Conservation (phyloP, 2,888 invertebrate genomes). For the Orthosia gracilis region DNA sequence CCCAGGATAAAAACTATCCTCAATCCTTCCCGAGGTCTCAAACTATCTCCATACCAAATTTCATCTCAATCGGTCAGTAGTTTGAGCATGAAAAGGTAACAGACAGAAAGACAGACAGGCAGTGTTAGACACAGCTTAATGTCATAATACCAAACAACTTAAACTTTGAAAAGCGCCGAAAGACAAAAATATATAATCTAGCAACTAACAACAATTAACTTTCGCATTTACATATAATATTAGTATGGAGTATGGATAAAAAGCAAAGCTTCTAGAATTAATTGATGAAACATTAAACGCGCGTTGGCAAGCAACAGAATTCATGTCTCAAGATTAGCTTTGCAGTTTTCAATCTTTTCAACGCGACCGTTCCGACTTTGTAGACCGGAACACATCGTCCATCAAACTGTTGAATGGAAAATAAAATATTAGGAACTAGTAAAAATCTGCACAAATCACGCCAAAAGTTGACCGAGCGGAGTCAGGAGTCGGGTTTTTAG, state of each 20-base stretch:
- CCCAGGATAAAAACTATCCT: too few species aligned
- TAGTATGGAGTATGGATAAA: too few species aligned
- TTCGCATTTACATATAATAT: too few species aligned
- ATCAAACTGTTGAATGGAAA: slow-evolving; percentile 52
- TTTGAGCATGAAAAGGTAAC: too few species aligned
- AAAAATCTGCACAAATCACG: slow-evolving; percentile 18
- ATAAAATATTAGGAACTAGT: slow-evolving; percentile 40
- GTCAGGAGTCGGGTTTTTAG: slow-evolving; percentile 15
- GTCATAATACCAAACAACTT: slow-evolving; percentile 32
- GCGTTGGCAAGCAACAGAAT: neutral
- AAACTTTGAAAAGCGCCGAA: slow-evolving; percentile 51
- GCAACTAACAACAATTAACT: too few species aligned
- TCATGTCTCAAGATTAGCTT: slow-evolving; percentile 3
- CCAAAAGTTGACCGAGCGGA: slow-evolving; percentile 20
- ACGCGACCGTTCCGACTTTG: neutral
- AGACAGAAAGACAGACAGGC: too few species aligned
- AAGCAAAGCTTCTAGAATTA: neutral
- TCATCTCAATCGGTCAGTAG: too few species aligned
- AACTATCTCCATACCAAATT: too few species aligned
- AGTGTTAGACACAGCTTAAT: slow-evolving; percentile 28
- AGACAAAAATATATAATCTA: slow-evolving; percentile 17
- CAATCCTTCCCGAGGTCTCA: too few species aligned
- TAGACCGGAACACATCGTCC: slow-evolving; percentile 5
- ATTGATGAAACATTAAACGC: neutral
- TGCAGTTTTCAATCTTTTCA: neutral